Evolutionary conservation across 2,888 invertebrate genomes (phyloP).

Genomic region (Ochlodes sylvanus): DNA sequence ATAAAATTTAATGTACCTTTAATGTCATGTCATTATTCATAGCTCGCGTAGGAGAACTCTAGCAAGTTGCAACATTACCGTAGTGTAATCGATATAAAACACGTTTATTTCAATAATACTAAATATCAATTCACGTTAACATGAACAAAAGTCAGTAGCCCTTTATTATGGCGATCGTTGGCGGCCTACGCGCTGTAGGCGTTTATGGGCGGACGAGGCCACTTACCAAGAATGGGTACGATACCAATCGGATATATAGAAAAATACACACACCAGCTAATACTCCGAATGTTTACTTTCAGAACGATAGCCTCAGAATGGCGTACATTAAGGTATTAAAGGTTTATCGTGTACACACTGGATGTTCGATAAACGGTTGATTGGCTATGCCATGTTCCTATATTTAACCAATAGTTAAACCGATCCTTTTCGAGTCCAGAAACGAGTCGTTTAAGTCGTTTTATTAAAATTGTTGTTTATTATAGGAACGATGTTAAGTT

Average conservation of each 20-base stretch:
- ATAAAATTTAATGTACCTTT: background rate
- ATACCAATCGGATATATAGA: constrained; percentile 36
- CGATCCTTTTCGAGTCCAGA: too few species aligned
- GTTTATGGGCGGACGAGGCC: constrained; percentile 39
- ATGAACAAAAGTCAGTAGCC: constrained; percentile 37
- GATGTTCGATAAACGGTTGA: constrained; percentile 18
- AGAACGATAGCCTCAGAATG: constrained; percentile 16
- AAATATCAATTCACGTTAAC: constrained; percentile 29
- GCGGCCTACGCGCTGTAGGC: constrained; percentile 39
- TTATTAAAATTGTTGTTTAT: too few species aligned
- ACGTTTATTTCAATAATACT: constrained; percentile 24
- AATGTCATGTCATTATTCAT: background rate
- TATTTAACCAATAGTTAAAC: too few species aligned
- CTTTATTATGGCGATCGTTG: constrained; percentile 38
- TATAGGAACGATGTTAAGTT: too few species aligned
- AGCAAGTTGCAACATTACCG: background rate
- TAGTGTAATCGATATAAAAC: constrained; percentile 1
- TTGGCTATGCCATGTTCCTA: constrained; percentile 17
- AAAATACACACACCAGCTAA: constrained; percentile 33
- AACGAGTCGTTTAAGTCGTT: too few species aligned
- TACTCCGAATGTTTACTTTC: constrained; percentile 24
- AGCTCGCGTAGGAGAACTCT: constrained; percentile 1
- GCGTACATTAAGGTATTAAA: constrained; percentile 21
- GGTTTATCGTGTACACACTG: constrained; percentile 17
- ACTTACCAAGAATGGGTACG: constrained; percentile 34